These are phyloP conservation scores for Trachythela sp. DNA, from an alignment of 64 coral and sea anemone genomes.

Conservation along the genomic window DNA sequence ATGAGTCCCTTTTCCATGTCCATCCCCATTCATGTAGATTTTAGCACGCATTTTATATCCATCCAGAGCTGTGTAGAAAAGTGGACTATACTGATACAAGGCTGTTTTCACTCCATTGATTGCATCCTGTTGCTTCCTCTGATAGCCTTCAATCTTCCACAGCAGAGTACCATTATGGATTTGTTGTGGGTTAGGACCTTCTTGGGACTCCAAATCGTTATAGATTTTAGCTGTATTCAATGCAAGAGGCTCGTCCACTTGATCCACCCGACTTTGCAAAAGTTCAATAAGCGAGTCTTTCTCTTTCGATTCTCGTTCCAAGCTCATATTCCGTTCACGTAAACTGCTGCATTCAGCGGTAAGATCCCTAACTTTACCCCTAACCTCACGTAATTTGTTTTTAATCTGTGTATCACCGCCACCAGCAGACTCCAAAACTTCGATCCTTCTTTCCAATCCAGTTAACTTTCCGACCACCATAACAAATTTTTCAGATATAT, in stretches of 20 bases:
- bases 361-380: neutral
- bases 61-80: slow-evolving; percentile 32
- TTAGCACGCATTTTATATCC: slow-evolving; percentile 45
- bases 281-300: neutral
- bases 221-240: neutral
- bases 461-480: neutral
- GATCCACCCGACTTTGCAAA: neutral
- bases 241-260: neutral
- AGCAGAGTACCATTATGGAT: neutral
- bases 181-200: neutral
- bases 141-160: neutral
- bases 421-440: neutral
- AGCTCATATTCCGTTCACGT: neutral
- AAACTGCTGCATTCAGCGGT: neutral
- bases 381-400: neutral
- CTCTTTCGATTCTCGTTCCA: neutral
- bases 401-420: neutral
- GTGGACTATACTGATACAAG: neutral
- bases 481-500: neutral
- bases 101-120: neutral
- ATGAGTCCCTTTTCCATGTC: slow-evolving; percentile 34
- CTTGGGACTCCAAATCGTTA: neutral
- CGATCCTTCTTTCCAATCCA: neutral
- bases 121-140: neutral
- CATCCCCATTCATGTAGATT: slow-evolving; percentile 44